A percentile compares a stretch with the other conserved stretches of the same genome.
Conservation (phyloP, 1,140 invertebrate genomes). For the Drosophila orena region DNA sequence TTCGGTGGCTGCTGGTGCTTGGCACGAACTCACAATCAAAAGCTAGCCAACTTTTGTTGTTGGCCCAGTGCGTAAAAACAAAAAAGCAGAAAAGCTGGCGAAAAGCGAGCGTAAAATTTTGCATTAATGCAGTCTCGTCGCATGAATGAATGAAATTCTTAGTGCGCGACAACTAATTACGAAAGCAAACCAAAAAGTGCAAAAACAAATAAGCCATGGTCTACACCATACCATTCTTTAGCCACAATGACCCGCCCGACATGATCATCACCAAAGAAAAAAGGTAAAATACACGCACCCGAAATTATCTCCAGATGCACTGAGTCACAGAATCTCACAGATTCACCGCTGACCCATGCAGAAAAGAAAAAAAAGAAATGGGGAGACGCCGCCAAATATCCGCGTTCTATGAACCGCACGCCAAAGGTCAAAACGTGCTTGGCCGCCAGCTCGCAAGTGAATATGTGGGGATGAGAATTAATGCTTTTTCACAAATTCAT, state of each 20-base stretch:
- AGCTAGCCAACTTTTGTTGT: conserved; percentile 34
- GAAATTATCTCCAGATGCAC: conserved; percentile 19
- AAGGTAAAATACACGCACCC: conserved; percentile 61
- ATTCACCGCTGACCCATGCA: conserved; percentile 31
- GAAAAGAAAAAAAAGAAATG: conserved; percentile 15
- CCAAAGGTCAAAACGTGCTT: conserved; percentile 74
- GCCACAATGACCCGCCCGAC: conserved; percentile 77
- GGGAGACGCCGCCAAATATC: conserved; percentile 50
- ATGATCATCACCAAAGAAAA: conserved; percentile 71
- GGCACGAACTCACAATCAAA: conserved; percentile 75
- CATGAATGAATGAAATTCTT: conserved; percentile 72
- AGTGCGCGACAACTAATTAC: conserved; percentile 58
- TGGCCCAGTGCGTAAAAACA: conserved; percentile 64
- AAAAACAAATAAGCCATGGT: conserved; percentile 60
- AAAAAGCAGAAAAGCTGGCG: conserved; percentile 30
- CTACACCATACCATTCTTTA: conserved; percentile 78
- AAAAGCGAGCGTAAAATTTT: conserved; percentile 71
- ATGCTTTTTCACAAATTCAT: conserved; percentile 60
- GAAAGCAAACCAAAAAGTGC: conserved; percentile 64
- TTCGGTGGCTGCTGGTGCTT: conserved; percentile 72
- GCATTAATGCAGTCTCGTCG: conserved; percentile 66
- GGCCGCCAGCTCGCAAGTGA: conserved; percentile 6
- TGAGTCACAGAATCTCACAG: conserved; percentile 39
- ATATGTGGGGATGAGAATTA: conserved; percentile 33
- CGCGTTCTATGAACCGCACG: conserved; percentile 73